Evolutionary conservation across 2,888 invertebrate species (phyloP), one percentile per base, ranked within the genome.

Genomic region (Drosophila atripex): DNA sequence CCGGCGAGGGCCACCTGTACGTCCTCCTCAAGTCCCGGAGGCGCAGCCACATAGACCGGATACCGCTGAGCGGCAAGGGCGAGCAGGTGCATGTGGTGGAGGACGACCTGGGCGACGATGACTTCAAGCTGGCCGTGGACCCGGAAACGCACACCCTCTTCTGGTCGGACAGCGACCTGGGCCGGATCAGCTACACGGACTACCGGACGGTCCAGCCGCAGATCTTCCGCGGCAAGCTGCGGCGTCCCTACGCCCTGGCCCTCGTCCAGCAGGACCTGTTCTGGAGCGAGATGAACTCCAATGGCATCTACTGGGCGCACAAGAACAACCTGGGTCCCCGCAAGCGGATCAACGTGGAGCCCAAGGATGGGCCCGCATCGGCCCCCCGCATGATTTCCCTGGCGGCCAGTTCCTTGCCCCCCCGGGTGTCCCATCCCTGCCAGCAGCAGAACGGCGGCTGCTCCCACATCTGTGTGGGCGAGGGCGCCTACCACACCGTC

Each of bases 391-490:
- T 72, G 9, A 89, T 91, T 6, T 85, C 88, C 0, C 58, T 90
- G n/a, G 46, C 88, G 0, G 83, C 77, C 12, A 78, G 86, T 51
- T 7, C 78, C 11, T 58, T 83, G 2, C 8, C 2, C 0, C 54
- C 55, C 0, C 58, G 39, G 0, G 58, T 75, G 0, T 77, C 86
- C 54, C 95, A 95, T 90, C 92, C 93, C 0, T 96, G 96, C 80
- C 92, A 92, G 28, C 79, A 80, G 8, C 91, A 92, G 30, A 94
- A 94, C 69, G 94, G 94, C 39, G 93, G 94, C 1, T 97, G 97
- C 83, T 94, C 95, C 2, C 95, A 96, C 88, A 90, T 96, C 9
- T 97, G 97, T 85, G 93, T 96, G 2, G 93, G 94, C 60, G 88
- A 90, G 8, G 89, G 90, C 0, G 85, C 79, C 47, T 77, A 53